Evolutionary conservation across 2,113 vertebrate species (phyloP), one percentile per base, ranked within the genome.

Genomic region (Myiopsitta monachus): DNA sequence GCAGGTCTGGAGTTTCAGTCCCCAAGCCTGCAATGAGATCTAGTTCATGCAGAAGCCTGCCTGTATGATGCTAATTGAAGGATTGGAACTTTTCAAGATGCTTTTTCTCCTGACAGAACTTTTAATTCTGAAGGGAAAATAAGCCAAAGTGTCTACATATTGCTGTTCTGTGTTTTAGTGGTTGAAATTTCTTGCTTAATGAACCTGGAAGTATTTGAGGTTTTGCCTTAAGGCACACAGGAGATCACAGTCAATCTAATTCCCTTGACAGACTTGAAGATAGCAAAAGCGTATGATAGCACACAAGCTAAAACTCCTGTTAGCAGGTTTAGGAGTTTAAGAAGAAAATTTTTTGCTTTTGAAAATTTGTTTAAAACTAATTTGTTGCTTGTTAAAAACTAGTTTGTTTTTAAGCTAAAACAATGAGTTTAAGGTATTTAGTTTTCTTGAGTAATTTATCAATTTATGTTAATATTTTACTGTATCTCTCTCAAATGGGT

Each of bases 101-200:
- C 3, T 8, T 63, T 59, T 91, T 88, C 83, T 39, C 3, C 27
- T 72, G 22, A 26, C 30, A 82, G 49, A 67, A 88, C 55, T 89
- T 90, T 75, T 92, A 92, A 78, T 93, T 95, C 74, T 77, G 83
- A 93, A 96, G 88, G 73, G 87, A 90, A 92, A 93, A 89, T 67
- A 81, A 91, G n/a, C 43, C 17, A 18, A 16, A 88, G 73, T 83
- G 11, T 95, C 55, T 94, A 80, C 22, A 23, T 26, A 24, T 51
- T 61, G 16, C 69, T 92, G 9, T 85, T 89, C 90, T 86, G 11
- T 89, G 67, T 91, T 88, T 92, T 82, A 92, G 61, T 83, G 54
- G 54, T 87, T 94, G 88, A 86, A 82, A 92, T 90, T 90, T 84
- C 74, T 89, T 89, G 64, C 28, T 96, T 94, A 95, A 81, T 90